Evolutionary conservation across 2,113 vertebrate species (phyloP).

Genomic region (Speoplatyrhinus poulsoni): DNA sequence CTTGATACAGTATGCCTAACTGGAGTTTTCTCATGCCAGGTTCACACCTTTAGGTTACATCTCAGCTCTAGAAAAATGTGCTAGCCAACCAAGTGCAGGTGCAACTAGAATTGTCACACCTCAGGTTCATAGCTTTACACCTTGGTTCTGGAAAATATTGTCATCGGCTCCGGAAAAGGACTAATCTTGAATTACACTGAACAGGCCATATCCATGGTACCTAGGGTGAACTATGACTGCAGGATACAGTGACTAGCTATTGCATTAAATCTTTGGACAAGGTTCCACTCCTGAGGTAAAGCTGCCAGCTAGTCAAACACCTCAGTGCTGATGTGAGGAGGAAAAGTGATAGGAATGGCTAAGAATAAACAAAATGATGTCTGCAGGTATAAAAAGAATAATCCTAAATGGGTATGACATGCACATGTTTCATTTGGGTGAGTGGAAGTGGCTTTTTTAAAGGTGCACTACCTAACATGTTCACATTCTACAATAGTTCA

Average conservation of each 20-base stretch:
- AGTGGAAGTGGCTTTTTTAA: no score
- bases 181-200: conserved; percentile 9
- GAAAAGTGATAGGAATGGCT: conserved; percentile 28
- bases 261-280: conserved; percentile 35
- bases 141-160: background rate
- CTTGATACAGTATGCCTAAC: background rate
- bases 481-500: no score
- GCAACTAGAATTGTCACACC: background rate
- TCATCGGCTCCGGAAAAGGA: background rate
- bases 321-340: conserved; percentile 26
- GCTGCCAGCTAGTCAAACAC: conserved; percentile 17
- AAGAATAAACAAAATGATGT: conserved; percentile 33
- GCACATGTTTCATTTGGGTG: background rate
- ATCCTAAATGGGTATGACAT: conserved; percentile 17
- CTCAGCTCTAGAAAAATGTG: no score
- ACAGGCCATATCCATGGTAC: background rate
- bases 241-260: conserved; percentile 26
- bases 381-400: conserved; percentile 13
- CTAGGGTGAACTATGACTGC: conserved; percentile 4
- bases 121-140: background rate
- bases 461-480: no score
- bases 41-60: background rate
- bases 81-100: no score
- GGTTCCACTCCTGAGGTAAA: conserved; percentile 32
- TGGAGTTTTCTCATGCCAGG: background rate